Percentiles rank a stretch among this genome's conserved stretches.
Conservation (phyloP, 1,140 invertebrate species). For the Drosophila repletoides region DNA sequence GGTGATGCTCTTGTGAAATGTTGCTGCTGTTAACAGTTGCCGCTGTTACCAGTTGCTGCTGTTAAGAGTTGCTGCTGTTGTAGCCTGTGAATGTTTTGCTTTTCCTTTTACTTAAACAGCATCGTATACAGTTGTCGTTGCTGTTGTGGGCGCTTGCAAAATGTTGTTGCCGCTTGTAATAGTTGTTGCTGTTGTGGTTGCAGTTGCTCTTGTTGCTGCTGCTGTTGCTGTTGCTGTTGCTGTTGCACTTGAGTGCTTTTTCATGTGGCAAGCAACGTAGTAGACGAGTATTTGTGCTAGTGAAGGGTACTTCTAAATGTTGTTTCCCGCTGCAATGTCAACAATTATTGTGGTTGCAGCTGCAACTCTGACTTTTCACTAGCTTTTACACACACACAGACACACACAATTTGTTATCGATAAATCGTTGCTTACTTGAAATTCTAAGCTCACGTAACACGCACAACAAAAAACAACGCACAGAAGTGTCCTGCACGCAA, state of each 20-base stretch:
- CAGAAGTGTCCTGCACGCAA: constrained; percentile 23
- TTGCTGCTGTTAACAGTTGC: neutral
- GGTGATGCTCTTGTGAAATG: neutral
- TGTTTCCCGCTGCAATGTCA: constrained; percentile 16
- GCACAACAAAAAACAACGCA: constrained; percentile 3
- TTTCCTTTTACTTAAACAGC: constrained; percentile 17
- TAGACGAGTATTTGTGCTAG: neutral
- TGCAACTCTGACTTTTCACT: constrained; percentile 27
- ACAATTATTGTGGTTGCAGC: constrained; percentile 21
- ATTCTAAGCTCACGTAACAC: constrained; percentile 14
- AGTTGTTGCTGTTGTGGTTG: constrained; percentile 28
- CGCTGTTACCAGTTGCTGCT: constrained; percentile 13
- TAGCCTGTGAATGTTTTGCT: constrained; percentile 36
- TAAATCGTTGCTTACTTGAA: constrained; percentile 35
- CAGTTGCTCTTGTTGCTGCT: constrained; percentile 18
- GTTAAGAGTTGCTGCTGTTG: constrained; percentile 30
- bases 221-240: constrained; percentile 14
- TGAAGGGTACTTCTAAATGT: constrained; percentile 24
- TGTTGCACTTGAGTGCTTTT: constrained; percentile 61
- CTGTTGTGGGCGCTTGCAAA: constrained; percentile 43
- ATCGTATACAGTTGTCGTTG: neutral
- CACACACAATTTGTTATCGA: neutral
- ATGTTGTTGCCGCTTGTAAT: constrained; percentile 46
- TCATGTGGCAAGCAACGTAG: constrained; percentile 20
- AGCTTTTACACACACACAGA: constrained; percentile 18